Base-by-base conservation (phyloP, 2,888 invertebrate genomes). In the Perithous albicinctus region DNA sequence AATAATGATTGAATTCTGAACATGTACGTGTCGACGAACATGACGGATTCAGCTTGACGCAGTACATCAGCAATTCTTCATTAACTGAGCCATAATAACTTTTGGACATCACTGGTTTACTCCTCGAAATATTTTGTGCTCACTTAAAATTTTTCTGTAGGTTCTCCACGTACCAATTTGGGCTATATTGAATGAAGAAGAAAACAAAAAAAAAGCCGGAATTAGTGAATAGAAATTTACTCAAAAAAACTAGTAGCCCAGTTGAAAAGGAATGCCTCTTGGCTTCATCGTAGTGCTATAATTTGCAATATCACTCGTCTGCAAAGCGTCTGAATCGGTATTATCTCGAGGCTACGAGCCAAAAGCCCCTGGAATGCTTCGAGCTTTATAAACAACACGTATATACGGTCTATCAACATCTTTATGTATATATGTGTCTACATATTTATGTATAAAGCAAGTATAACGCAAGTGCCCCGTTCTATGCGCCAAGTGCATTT, bases 401-500 rank as follows among this genome's bases (percentile, higher is more conserved):
- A 15, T 56, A 51, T 51, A 51, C 20, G 51, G 51, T 1, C 23
- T 23, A 51, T 10, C 51, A 10, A 23, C 10, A 29, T n/a, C n/a
- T n/a, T 32, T 15, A 32, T 56, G 6, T 15, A 15, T 29, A 12
- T 29, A 4, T 7, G n/a, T 15, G n/a, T 56, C 0, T 32, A 32
- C 7, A n/a, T 56, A 61, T 66, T 26, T 80, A 59, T 74, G 66
- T 61, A 59, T 67, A 46, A 64, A 51, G 41, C 48, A 38, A 72
- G 70, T 59, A 59, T 67, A 61, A 73, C 41, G 51, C 43, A 54
- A 20, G 74, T 20, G 51, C 35, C 72, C 69, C 74, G 82, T 67
- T 82, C 67, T 80, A 48, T 23, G 76, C 66, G 80, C 81, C 86
- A 84, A 83, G 84, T 88, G 88, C 85, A 81, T 87, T 86, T 88